A percentile compares a stretch with the other conserved stretches of the same genome.
Evolutionary conservation across 2,797 vertebrate species (phyloP).

Genomic region (Sebastes baramenuke): DNA sequence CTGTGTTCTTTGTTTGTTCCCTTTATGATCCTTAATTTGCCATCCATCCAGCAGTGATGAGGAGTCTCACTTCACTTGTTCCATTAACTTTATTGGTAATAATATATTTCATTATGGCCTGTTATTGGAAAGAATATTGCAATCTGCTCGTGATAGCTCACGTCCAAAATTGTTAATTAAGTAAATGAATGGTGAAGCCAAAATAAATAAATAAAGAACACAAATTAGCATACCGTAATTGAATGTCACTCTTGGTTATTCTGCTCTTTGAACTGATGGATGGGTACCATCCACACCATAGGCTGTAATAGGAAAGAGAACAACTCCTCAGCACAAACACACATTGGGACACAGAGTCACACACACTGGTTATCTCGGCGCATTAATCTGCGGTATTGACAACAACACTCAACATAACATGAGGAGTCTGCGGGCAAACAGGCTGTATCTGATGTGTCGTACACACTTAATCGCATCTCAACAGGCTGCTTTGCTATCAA

Average conservation of each 20-base stretch:
- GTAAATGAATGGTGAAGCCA: constrained; percentile 73
- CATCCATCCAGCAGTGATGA: constrained; percentile 68
- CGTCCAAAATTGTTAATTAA: constrained; percentile 80
- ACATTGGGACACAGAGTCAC: neutral
- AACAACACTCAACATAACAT: constrained; percentile 34
- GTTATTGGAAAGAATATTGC: constrained; percentile 76
- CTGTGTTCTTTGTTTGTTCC: constrained; percentile 47
- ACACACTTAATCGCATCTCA: constrained; percentile 34
- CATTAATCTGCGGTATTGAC: constrained; percentile 55
- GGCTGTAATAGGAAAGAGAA: constrained; percentile 20
- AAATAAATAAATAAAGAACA: constrained; percentile 76
- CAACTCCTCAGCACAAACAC: neutral
- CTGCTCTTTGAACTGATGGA: constrained; percentile 76
- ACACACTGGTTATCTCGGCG: constrained; percentile 36
- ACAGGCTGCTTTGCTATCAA: neutral
- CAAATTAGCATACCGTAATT: constrained; percentile 82
- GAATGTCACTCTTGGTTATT: constrained; percentile 82
- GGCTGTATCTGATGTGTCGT: constrained; percentile 17
- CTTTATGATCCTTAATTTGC: constrained; percentile 63
- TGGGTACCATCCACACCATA: constrained; percentile 52
- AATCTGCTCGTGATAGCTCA: constrained; percentile 76
- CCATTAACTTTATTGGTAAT: constrained; percentile 79
- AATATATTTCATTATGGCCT: constrained; percentile 77
- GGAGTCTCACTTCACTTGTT: constrained; percentile 73
- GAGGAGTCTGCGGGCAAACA: constrained; percentile 7